Evolutionary conservation across 2,113 vertebrate genomes (phyloP).

Genomic region (Piaya cayana): DNA sequence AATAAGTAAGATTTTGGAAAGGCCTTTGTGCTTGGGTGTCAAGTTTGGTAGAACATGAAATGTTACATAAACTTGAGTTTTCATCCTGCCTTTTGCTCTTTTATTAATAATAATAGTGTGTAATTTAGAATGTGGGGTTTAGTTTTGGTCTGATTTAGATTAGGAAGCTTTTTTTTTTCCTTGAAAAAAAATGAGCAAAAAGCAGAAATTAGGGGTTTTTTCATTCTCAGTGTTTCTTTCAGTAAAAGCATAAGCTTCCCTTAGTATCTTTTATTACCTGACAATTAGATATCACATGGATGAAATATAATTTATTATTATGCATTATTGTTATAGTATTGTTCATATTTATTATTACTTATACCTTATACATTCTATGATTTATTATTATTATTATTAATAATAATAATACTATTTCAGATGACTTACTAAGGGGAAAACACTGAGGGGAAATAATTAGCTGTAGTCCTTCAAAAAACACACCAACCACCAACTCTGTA

Average conservation of each 20-base stretch:
- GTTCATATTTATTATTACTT: too few species aligned
- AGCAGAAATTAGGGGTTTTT: not conserved
- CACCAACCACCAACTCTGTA: not conserved
- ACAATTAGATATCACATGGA: fast-evolving
- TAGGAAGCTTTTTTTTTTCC: not conserved
- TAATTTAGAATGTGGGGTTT: not conserved
- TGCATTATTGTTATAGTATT: too few species aligned
- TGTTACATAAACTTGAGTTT: not conserved
- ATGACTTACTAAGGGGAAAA: not conserved
- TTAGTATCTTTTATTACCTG: not conserved
- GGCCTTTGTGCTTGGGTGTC: not conserved
- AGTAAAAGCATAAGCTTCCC: not conserved
- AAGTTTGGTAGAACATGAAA: not conserved
- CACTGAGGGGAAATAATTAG: not conserved
- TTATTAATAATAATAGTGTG: too few species aligned
- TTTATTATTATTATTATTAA: too few species aligned
- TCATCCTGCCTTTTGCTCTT: not conserved
- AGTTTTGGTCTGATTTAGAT: not conserved
- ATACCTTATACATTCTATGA: too few species aligned
- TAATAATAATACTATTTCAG: not conserved
- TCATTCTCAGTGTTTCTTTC: not conserved
- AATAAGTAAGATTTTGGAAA: not conserved
- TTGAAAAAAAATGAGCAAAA: not conserved
- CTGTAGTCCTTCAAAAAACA: not conserved
- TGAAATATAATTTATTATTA: not conserved